phyloP scores from a whole-genome alignment of 2,113 vertebrate genomes.

The Sinocyclocheilus rhinocerous region DNA sequence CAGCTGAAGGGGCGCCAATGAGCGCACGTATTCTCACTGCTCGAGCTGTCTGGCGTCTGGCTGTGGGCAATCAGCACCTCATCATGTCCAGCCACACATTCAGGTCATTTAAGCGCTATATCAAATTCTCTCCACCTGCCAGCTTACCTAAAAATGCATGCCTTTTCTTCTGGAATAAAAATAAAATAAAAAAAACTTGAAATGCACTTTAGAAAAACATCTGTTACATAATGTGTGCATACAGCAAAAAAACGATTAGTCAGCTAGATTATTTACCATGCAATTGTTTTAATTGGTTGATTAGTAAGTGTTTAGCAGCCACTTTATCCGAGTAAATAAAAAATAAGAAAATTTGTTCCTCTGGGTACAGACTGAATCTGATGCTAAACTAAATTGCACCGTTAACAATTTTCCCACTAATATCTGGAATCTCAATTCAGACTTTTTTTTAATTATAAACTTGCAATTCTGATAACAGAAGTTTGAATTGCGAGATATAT shows the following conservation, averaged over 20 bases:
- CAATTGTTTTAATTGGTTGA: not conserved
- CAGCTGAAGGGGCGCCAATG: no score
- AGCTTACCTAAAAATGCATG: not conserved
- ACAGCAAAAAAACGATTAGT: not conserved
- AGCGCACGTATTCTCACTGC: no score
- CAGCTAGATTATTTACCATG: not conserved
- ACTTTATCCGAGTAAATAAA: not conserved
- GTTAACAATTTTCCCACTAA: not conserved
- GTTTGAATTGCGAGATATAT: no score
- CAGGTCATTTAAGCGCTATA: conserved; percentile 63
- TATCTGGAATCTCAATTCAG: not conserved
- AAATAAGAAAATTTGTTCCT: not conserved
- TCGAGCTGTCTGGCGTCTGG: conserved; percentile 61
- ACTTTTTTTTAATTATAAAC: no score
- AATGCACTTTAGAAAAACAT: not conserved
- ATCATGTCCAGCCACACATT: conserved; percentile 62
- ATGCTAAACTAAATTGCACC: not conserved
- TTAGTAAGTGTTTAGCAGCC: not conserved
- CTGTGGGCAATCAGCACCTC: conserved; percentile 61
- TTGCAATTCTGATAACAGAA: no score
- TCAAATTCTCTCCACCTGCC: conserved; percentile 55
- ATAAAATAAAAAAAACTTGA: not conserved
- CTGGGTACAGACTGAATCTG: not conserved
- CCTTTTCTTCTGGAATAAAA: not conserved
- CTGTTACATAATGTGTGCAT: not conserved